These are phyloP conservation scores for Drosophila fulvimacula DNA, from an alignment of 2,888 invertebrate genomes.

Conservation along the genomic window DNA sequence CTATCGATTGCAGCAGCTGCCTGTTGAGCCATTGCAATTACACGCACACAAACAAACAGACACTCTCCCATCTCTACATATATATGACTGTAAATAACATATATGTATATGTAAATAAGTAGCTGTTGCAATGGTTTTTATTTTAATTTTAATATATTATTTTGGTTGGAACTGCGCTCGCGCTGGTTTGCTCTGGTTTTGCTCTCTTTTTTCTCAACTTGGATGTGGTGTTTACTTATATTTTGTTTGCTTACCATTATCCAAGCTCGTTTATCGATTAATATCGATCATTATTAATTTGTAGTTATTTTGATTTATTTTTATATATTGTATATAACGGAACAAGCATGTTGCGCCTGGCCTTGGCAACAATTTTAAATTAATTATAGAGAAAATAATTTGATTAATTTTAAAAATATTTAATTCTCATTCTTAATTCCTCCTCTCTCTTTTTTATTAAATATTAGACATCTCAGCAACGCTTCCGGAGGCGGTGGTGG, in stretches of 20 bases:
- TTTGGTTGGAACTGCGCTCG: slow-evolving; percentile 24
- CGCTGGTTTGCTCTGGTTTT: slow-evolving; percentile 1
- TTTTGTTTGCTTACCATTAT: slow-evolving; percentile 33
- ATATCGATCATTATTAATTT: slow-evolving; percentile 30
- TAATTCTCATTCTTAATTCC: slow-evolving; percentile 2
- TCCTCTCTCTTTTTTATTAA: not conserved
- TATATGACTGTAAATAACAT: slow-evolving; percentile 43
- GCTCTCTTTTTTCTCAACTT: slow-evolving; percentile 19
- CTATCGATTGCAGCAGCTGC: slow-evolving; percentile 11
- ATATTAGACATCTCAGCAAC: slow-evolving; percentile 56
- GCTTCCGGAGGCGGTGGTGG: slow-evolving; percentile 87
- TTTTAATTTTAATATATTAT: slow-evolving; percentile 7
- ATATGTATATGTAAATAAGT: slow-evolving; percentile 16
- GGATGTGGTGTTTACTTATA: slow-evolving; percentile 42
- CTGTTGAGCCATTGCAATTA: slow-evolving; percentile 2
- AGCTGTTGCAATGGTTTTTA: slow-evolving; percentile 12
- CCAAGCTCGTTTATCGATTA: slow-evolving; percentile 38
- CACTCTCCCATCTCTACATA: slow-evolving; percentile 17
- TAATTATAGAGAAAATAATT: slow-evolving; percentile 3
- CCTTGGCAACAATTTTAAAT: slow-evolving; percentile 3
- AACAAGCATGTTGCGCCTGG: slow-evolving; percentile 37
- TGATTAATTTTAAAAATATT: not conserved
- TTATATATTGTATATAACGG: slow-evolving; percentile 42
- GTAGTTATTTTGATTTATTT: slow-evolving; percentile 34
- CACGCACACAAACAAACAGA: slow-evolving; percentile 12